A percentile compares a stretch with the other conserved stretches of the same genome.
phyloP scores from a whole-genome alignment of 2,113 vertebrate genomes.

The Chelonoidis abingdonii region DNA sequence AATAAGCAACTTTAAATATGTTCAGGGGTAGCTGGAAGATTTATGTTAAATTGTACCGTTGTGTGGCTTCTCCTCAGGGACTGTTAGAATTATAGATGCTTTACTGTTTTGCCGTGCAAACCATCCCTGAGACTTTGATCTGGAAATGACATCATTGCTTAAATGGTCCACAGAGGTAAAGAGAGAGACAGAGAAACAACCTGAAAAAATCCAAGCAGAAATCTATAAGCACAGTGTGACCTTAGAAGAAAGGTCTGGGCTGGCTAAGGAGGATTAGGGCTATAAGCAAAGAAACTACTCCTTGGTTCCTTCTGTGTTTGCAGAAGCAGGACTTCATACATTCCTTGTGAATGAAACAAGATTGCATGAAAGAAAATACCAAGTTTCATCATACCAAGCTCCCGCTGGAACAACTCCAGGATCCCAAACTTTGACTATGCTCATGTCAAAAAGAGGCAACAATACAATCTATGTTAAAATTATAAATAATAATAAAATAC shows the following conservation, averaged over 20 bases:
- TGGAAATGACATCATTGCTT: neutral
- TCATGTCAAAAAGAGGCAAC: neutral
- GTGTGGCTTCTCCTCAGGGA: neutral
- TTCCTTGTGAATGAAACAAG: neutral
- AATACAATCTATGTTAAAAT: neutral
- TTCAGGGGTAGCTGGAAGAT: neutral
- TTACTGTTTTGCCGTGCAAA: slow-evolving; percentile 48
- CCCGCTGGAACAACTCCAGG: neutral
- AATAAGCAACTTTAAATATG: neutral
- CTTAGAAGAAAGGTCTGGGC: neutral
- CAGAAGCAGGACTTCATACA: neutral
- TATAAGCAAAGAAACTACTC: neutral
- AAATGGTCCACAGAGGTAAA: neutral
- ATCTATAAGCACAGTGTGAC: neutral
- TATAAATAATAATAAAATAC: neutral
- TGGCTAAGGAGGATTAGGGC: neutral
- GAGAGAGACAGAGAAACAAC: too few relatives aligned
- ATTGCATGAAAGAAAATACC: neutral
- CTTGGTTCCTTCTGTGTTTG: neutral
- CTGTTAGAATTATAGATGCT: slow-evolving; percentile 1
- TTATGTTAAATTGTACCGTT: neutral
- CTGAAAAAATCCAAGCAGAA: too few relatives aligned
- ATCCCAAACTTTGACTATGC: neutral
- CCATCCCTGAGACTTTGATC: neutral
- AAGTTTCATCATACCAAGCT: neutral